phyloP scores from a whole-genome alignment of 2,888 invertebrate species.

The Pelosia muscerda region DNA sequence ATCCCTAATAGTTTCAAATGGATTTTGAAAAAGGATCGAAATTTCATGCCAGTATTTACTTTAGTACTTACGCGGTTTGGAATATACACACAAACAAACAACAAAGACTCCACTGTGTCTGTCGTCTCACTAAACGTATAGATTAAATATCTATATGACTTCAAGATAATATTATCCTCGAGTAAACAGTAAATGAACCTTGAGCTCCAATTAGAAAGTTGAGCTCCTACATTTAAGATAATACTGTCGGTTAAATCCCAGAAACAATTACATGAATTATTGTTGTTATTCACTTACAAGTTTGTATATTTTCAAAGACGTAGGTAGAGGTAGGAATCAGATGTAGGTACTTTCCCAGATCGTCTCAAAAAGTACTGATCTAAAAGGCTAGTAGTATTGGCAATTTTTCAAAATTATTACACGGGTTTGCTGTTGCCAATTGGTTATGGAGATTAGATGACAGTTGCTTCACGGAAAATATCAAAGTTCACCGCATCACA shows the following conservation, averaged over 20 bases:
- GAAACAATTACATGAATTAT: slow-evolving; percentile 2
- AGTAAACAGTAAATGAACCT: slow-evolving; percentile 4
- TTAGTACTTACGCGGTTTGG: background rate
- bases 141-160: background rate
- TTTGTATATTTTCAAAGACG: background rate
- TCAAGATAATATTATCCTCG: background rate
- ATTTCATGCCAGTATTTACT: too few relatives aligned
- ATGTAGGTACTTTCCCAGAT: background rate
- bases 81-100: background rate
- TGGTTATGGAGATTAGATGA: too few relatives aligned
- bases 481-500: too few relatives aligned
- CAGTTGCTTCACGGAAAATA: too few relatives aligned
- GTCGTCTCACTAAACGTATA: background rate
- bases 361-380: background rate
- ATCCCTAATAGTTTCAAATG: too few relatives aligned
- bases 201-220: slow-evolving; percentile 7
- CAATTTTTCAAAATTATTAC: too few relatives aligned
- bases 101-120: background rate
- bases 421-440: too few relatives aligned
- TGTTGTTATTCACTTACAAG: background rate
- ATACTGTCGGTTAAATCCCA: background rate
- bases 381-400: too few relatives aligned
- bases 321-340: background rate
- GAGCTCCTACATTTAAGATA: slow-evolving; percentile 4
- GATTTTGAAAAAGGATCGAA: too few relatives aligned